These are phyloP conservation scores for Drosophila mettleri DNA, from an alignment of 2,888 invertebrate species.

Conservation along the genomic window DNA sequence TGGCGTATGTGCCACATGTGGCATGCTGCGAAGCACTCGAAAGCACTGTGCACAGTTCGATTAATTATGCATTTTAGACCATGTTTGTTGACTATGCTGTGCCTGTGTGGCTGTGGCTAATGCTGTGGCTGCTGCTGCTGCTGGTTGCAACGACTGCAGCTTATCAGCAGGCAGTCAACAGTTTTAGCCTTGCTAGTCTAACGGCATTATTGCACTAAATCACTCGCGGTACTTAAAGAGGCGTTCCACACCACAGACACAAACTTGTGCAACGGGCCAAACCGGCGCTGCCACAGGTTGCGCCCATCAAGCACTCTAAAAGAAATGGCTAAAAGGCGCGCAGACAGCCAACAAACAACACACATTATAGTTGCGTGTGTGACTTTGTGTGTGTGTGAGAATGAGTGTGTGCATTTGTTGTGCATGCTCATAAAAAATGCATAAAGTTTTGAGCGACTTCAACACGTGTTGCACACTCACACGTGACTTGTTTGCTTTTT, in stretches of 20 bases:
- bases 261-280: conserved; percentile 73
- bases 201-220: conserved; percentile 79
- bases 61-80: conserved; percentile 79
- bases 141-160: conserved; percentile 22
- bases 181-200: conserved; percentile 56
- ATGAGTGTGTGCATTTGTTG: conserved; percentile 17
- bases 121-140: conserved; percentile 31
- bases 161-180: conserved; percentile 47
- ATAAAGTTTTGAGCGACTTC: conserved; percentile 73
- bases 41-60: conserved; percentile 49
- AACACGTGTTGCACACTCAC: conserved; percentile 62
- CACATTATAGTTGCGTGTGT: conserved; percentile 28
- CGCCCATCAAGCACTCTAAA: conserved; percentile 49
- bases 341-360: conserved; percentile 58
- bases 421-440: conserved; percentile 68
- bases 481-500: conserved; percentile 24
- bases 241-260: conserved; percentile 51
- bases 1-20: conserved; percentile 53
- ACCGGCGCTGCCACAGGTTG: conserved; percentile 60
- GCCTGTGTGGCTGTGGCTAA: conserved; percentile 22
- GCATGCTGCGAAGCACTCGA: conserved; percentile 46
- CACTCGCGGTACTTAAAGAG: conserved; percentile 80
- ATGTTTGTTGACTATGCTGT: conserved; percentile 53
- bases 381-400: not conserved
- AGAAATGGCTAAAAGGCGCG: conserved; percentile 34